A percentile compares a stretch with the other conserved stretches of the same genome.
Conservation (phyloP, 92 coral and sea anemone species). For the Hydrozoanthus gracilis region DNA sequence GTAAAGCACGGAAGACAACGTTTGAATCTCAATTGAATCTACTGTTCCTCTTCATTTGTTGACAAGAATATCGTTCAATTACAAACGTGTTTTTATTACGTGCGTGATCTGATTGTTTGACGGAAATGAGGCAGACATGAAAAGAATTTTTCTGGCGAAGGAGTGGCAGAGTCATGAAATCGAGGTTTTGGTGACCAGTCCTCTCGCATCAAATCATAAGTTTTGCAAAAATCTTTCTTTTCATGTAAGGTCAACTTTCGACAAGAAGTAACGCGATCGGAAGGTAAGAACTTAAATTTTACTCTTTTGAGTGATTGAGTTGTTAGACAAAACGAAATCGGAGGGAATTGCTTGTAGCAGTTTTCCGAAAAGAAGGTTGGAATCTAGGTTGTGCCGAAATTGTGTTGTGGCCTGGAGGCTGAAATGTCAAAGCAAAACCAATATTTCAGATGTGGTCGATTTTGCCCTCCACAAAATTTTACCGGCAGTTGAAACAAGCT, state of each 20-base stretch:
- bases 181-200: slow-evolving; percentile 47
- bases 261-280: background rate
- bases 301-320: too few species aligned
- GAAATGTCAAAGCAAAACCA: too few species aligned
- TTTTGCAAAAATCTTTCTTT: background rate
- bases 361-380: too few species aligned
- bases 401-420: too few species aligned
- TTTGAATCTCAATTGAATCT: background rate
- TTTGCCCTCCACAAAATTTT: too few species aligned
- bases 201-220: slow-evolving; percentile 3
- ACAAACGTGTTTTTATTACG: slow-evolving; percentile 9
- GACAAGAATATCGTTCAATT: slow-evolving; percentile 12
- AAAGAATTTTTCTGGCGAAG: background rate
- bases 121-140: slow-evolving; percentile 43
- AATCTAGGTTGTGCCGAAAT: too few species aligned
- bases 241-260: background rate
- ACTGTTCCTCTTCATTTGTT: background rate
- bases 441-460: too few species aligned
- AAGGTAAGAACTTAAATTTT: background rate
- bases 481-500: too few species aligned
- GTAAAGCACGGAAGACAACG: background rate
- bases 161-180: slow-evolving; percentile 22
- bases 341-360: background rate
- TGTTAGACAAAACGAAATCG: background rate
- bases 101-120: slow-evolving; percentile 30